A percentile compares a stretch with the other conserved stretches of the same genome.
phyloP scores from a whole-genome alignment of 2,113 vertebrate genomes.

The Ochotona curzoniae region DNA sequence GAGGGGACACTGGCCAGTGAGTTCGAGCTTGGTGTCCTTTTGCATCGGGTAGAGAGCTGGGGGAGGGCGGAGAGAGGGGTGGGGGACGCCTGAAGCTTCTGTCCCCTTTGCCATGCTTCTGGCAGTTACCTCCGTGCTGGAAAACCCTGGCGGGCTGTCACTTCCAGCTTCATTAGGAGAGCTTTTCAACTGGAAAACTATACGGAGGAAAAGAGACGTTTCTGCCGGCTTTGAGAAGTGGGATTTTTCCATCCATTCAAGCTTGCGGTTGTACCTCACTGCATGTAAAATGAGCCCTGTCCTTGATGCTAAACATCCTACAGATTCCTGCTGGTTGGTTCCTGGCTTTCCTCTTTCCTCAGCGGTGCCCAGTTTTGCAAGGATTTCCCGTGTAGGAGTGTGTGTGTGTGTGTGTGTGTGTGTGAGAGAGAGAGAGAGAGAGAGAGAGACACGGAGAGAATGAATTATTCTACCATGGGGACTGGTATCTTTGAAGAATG shows the following conservation, averaged over 20 bases:
- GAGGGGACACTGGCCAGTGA: not conserved
- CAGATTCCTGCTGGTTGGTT: conserved; percentile 45
- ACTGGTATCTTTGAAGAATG: conserved; percentile 47
- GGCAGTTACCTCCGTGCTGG: conserved; percentile 40
- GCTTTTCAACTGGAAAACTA: conserved; percentile 60
- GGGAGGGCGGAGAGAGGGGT: not conserved
- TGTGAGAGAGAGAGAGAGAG: not conserved
- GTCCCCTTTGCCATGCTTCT: not conserved
- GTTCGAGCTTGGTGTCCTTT: not conserved
- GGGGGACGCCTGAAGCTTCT: not conserved
- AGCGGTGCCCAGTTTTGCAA: conserved; percentile 29
- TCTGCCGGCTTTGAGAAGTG: conserved; percentile 61
- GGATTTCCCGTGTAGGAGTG: not conserved
- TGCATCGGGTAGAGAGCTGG: not conserved
- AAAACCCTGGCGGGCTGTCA: conserved; percentile 39
- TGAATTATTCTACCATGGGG: conserved; percentile 3
- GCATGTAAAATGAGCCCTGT: conserved; percentile 65
- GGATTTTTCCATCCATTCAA: conserved; percentile 75
- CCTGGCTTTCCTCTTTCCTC: conserved; percentile 66
- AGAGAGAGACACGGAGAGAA: not conserved
- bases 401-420: not conserved
- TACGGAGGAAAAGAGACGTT: conserved; percentile 59
- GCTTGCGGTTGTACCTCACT: conserved; percentile 59
- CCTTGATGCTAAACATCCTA: conserved; percentile 65
- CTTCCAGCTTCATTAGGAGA: conserved; percentile 31